Percentiles rank a stretch among this genome's conserved stretches.
Conservation (phyloP, 1,140 invertebrate species). For the Drosophila setifemur region DNA sequence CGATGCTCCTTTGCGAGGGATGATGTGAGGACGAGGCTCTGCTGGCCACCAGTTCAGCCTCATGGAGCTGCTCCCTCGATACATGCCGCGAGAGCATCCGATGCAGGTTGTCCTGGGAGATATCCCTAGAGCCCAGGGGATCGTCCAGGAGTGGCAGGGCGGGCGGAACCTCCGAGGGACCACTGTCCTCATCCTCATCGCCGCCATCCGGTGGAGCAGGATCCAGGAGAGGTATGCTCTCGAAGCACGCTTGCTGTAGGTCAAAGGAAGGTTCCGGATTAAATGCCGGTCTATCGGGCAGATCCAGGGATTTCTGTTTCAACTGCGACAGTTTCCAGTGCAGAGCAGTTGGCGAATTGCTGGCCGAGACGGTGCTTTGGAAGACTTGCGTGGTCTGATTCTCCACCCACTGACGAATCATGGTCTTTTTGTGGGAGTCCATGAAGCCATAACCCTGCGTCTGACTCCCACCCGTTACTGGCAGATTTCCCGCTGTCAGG, state of each 20-base stretch:
- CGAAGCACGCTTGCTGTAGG: constrained; percentile 27
- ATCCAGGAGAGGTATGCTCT: constrained; percentile 32
- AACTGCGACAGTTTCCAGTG: constrained; percentile 74
- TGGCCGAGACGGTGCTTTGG: constrained; percentile 68
- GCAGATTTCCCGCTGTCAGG: constrained; percentile 73
- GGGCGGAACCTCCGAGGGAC: constrained; percentile 88
- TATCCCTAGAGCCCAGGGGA: constrained; percentile 89
- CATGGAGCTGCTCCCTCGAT: constrained; percentile 84
- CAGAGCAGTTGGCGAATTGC: constrained; percentile 59
- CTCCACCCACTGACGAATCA: constrained; percentile 97
- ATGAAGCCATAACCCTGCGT: constrained; percentile 90
- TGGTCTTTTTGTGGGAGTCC: constrained; percentile 95
- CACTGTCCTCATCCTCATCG: constrained; percentile 89
- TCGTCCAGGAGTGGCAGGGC: constrained; percentile 89
- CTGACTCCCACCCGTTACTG: constrained; percentile 55
- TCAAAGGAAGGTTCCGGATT: constrained; percentile 33
- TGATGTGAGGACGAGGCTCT: constrained; percentile 81
- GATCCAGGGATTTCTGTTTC: constrained; percentile 76
- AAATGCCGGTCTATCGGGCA: constrained; percentile 57
- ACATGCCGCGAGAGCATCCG: constrained; percentile 84
- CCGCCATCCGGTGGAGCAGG: constrained; percentile 83
- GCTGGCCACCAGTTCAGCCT: constrained; percentile 53
- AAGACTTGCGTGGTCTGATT: constrained; percentile 92
- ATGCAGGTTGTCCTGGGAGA: constrained; percentile 90
- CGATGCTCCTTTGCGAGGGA: constrained; percentile 82